Evolutionary conservation across 2,797 vertebrate species (phyloP).

Genomic region (Enteromius viviparus): DNA sequence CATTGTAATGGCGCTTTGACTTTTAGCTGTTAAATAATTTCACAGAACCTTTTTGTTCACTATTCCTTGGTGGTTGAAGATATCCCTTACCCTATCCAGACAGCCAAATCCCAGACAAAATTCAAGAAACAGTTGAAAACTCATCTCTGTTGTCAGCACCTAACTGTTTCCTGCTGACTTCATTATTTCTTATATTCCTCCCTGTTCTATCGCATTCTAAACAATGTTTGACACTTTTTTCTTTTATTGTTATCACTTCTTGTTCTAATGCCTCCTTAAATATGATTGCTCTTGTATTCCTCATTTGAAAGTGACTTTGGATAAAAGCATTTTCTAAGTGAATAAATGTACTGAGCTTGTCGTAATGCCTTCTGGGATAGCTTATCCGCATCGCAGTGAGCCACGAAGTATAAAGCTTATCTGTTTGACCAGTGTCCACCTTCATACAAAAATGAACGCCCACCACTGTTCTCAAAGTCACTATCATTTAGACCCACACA

Average conservation of each 20-base stretch:
- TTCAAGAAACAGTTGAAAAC: background rate
- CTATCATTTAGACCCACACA: conserved; percentile 51
- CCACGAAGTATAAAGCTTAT: background rate
- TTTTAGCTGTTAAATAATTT: background rate
- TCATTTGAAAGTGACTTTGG: background rate
- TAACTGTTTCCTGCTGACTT: background rate
- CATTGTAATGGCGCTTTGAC: background rate
- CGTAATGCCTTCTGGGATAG: background rate
- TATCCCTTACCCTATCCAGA: background rate
- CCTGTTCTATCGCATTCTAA: background rate
- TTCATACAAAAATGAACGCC: conserved; percentile 11
- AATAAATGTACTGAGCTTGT: background rate
- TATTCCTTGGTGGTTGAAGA: background rate
- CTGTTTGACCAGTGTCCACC: conserved; percentile 9
- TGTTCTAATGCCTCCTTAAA: background rate
- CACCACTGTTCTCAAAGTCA: conserved; percentile 31
- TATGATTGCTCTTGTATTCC: background rate
- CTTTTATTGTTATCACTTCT: background rate
- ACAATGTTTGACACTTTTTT: background rate
- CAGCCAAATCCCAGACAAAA: background rate
- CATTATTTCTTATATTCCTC: background rate
- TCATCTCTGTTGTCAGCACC: background rate
- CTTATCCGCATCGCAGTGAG: background rate
- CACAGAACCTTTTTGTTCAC: background rate
- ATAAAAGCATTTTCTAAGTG: background rate